These are phyloP conservation scores for Drosophila asahinai DNA, from an alignment of 1,140 invertebrate species.

Conservation along the genomic window DNA sequence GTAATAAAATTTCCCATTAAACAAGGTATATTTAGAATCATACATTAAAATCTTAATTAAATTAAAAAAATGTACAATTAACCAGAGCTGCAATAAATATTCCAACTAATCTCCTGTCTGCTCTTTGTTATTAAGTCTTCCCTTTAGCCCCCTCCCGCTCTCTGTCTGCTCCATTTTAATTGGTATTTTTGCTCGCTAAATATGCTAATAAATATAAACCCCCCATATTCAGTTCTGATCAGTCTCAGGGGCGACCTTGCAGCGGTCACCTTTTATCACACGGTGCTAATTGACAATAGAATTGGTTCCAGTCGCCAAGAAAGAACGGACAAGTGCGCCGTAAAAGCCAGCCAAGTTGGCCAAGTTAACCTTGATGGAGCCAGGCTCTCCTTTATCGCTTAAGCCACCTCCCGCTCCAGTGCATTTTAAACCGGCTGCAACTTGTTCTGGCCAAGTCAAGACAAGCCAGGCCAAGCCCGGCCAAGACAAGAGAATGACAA, in stretches of 20 bases:
- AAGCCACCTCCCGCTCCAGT: constrained; percentile 43
- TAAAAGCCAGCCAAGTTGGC: constrained; percentile 62
- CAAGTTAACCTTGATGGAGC: constrained; percentile 70
- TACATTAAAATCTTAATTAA: constrained; percentile 4
- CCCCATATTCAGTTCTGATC: constrained; percentile 15
- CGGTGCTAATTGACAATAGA: constrained; percentile 48
- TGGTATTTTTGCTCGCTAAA: constrained; percentile 31
- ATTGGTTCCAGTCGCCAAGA: constrained; percentile 43
- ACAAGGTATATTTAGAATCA: neutral
- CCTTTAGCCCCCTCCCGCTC: no score
- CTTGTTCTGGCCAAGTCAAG: constrained; percentile 50
- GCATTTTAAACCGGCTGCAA: constrained; percentile 63
- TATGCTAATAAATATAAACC: constrained; percentile 41
- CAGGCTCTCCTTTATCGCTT: constrained; percentile 35
- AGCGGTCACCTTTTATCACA: constrained; percentile 29
- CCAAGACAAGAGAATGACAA: constrained; percentile 53
- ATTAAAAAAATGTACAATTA: neutral
- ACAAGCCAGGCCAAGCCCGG: constrained; percentile 30
- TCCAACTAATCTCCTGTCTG: neutral
- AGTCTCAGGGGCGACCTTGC: constrained; percentile 24
- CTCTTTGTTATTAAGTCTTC: neutral
- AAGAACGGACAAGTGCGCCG: constrained; percentile 51
- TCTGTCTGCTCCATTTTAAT: constrained; percentile 13
- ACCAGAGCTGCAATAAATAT: neutral
- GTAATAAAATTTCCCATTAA: no score